These are phyloP conservation scores for Eupithecia tripunctaria DNA, from an alignment of 2,888 invertebrate genomes.

Conservation along the genomic window DNA sequence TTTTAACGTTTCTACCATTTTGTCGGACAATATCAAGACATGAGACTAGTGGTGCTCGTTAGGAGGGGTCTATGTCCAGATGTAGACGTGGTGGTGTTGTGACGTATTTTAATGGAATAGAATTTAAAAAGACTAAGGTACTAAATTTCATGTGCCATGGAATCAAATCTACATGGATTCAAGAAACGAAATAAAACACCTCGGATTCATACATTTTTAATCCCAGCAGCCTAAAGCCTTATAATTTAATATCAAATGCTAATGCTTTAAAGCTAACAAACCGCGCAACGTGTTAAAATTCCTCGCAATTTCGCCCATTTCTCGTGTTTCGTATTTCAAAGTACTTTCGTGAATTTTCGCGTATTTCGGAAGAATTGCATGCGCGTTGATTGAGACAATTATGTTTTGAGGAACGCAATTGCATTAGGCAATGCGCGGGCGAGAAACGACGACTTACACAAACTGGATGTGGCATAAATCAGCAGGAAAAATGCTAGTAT, in stretches of 20 bases:
- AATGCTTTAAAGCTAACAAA: conserved; percentile 41
- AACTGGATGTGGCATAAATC: conserved; percentile 22
- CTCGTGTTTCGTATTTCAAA: conserved; percentile 14
- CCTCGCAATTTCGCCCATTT: conserved; percentile 20
- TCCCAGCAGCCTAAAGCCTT: conserved; percentile 22
- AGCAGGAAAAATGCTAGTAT: not conserved
- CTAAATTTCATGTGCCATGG: not conserved
- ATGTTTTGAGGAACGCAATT: conserved; percentile 75
- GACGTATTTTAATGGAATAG: not conserved
- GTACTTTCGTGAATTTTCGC: conserved; percentile 29
- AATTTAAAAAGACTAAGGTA: not conserved
- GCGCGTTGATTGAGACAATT: conserved; percentile 74
- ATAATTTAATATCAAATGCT: conserved; percentile 38
- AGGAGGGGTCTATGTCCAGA: not conserved
- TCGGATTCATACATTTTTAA: conserved; percentile 23
- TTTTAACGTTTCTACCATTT: too few relatives aligned
- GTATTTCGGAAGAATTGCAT: conserved; percentile 60
- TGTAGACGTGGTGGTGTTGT: not conserved
- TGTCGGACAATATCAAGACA: not conserved
- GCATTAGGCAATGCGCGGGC: conserved; percentile 75
- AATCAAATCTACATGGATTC: conserved; percentile 6
- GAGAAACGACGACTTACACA: conserved; percentile 53
- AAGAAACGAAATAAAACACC: conserved; percentile 4
- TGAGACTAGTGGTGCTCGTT: not conserved
- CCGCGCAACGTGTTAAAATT: conserved; percentile 38